Percentiles rank a stretch among this genome's conserved stretches.
Conservation (phyloP, 2,797 vertebrate species). For the Chanos chanos region DNA sequence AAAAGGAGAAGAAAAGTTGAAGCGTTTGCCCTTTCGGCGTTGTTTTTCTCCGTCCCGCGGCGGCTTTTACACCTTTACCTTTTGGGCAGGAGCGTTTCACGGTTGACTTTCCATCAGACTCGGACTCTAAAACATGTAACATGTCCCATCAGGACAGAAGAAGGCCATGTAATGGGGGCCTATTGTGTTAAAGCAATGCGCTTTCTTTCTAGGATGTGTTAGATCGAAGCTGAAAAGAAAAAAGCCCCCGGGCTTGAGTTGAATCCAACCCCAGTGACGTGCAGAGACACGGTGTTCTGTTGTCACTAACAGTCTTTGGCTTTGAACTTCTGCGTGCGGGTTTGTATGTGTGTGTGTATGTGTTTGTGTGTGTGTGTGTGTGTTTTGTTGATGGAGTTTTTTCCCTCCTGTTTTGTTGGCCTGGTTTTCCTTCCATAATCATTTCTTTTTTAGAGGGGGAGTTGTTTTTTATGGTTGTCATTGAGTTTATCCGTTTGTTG, state of each 20-base stretch:
- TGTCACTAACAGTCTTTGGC: conserved; percentile 44
- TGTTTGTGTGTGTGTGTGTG: too few species aligned
- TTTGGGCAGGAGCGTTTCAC: conserved; percentile 22
- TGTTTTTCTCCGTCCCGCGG: conserved; percentile 17
- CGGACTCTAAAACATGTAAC: conserved; percentile 40
- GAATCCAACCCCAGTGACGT: conserved; percentile 62
- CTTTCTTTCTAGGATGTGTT: conserved; percentile 50
- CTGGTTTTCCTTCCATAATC: conserved; percentile 31
- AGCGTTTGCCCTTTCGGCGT: too few species aligned
- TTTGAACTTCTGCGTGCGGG: conserved; percentile 43
- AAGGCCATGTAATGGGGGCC: conserved; percentile 49
- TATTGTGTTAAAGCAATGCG: conserved; percentile 52
- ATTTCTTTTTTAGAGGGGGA: conserved; percentile 40
- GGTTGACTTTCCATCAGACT: conserved; percentile 10
- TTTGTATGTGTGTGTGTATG: too few species aligned
- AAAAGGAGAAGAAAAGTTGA: too few species aligned
- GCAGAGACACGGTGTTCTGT: conserved; percentile 58
- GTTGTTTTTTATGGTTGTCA: conserved; percentile 33
- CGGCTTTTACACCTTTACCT: conserved; percentile 31
- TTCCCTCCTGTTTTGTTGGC: conserved; percentile 40
- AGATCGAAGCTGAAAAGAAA: conserved; percentile 62
- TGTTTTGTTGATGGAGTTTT: too few species aligned
- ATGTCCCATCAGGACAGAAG: conserved; percentile 43
- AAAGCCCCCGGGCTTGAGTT: conserved; percentile 53
- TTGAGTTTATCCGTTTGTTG: conserved; percentile 41